Conservation (phyloP, 2,797 vertebrate genomes). For the Mus spretus region DNA sequence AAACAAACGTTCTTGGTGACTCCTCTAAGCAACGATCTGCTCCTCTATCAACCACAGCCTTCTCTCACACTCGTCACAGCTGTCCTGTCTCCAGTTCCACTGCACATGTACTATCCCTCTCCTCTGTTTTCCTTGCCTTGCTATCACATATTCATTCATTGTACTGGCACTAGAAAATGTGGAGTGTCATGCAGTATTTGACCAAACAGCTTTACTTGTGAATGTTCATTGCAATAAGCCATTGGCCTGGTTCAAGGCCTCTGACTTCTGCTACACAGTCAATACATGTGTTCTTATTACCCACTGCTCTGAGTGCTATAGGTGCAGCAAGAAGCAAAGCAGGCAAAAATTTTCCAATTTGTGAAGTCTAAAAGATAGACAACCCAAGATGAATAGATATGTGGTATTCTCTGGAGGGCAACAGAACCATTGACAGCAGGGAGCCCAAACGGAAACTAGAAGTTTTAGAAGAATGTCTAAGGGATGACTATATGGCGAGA, state of each 20-base stretch:
- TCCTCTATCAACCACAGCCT: neutral
- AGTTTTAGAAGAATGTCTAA: neutral
- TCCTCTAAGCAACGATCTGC: neutral
- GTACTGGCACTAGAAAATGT: neutral
- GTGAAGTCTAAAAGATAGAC: neutral
- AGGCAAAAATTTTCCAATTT: neutral
- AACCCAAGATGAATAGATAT: neutral
- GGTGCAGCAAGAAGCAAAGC: neutral
- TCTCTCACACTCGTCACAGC: neutral
- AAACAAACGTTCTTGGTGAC: neutral
- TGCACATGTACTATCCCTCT: neutral
- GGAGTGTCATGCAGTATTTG: neutral
- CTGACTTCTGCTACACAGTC: neutral
- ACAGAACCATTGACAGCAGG: neutral
- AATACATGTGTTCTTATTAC: neutral
- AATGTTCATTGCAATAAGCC: neutral
- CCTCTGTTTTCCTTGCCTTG: neutral
- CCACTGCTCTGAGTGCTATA: neutral
- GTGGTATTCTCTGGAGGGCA: neutral
- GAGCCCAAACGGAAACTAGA: neutral
- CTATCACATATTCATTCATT: neutral
- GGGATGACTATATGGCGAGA: neutral
- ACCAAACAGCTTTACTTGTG: neutral
- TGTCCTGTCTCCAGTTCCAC: neutral
- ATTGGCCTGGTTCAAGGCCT: neutral